Evolutionary conservation across 2,797 vertebrate species (phyloP).

Genomic region (Anguilla anguilla): DNA sequence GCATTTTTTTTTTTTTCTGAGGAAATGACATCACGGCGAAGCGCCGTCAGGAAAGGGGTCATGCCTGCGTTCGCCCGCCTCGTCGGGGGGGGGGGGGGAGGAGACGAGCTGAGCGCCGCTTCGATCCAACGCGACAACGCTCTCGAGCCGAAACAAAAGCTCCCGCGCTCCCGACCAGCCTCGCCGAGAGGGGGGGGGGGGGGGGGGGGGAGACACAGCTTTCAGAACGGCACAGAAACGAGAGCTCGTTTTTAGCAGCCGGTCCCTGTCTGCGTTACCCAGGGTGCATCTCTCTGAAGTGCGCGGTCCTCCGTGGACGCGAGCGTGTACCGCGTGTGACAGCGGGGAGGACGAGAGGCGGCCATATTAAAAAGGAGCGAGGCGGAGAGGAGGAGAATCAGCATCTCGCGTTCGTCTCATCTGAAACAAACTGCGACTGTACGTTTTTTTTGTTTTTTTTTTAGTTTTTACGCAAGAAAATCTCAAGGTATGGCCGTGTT

Average conservation of each 20-base stretch:
- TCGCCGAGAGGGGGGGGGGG: conserved; percentile 45
- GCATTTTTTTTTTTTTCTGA: conserved; percentile 68
- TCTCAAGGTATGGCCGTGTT: neutral
- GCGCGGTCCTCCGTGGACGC: conserved; percentile 25
- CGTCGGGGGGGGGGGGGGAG: conserved; percentile 47
- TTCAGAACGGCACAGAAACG: conserved; percentile 48
- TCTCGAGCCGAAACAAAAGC: conserved; percentile 68
- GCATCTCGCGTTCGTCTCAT: neutral
- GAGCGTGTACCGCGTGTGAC: conserved; percentile 37
- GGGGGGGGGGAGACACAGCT: conserved; percentile 39
- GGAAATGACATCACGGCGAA: conserved; percentile 72
- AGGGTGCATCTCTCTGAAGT: conserved; percentile 41
- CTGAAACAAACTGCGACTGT: neutral
- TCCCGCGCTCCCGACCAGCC: conserved; percentile 61
- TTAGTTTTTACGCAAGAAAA: neutral
- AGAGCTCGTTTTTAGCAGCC: conserved; percentile 41
- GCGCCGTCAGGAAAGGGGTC: conserved; percentile 67
- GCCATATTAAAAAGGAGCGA: conserved; percentile 29
- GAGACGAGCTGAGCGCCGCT: conserved; percentile 56
- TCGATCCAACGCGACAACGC: conserved; percentile 72
- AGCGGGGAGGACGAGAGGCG: conserved; percentile 10
- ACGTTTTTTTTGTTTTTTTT: neutral
- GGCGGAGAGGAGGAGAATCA: neutral
- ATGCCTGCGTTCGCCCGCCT: conserved; percentile 64
- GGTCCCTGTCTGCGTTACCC: conserved; percentile 39